Evolutionary conservation across 2,888 invertebrate species (phyloP).

Genomic region (Crossocerus cetratus): DNA sequence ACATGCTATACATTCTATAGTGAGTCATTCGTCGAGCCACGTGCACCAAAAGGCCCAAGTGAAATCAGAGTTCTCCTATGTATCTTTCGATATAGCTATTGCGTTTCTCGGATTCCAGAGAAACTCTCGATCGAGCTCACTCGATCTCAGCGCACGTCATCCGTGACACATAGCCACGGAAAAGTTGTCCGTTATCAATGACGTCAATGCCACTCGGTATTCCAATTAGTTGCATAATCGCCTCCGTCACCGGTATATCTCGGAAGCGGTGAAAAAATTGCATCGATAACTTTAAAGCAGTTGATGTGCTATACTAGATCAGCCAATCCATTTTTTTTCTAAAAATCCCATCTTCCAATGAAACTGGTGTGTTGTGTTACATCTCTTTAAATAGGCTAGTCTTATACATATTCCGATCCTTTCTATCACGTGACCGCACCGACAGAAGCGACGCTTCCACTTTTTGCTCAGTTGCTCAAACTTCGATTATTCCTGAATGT

Average conservation of each 20-base stretch:
- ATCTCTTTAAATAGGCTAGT: too few species aligned
- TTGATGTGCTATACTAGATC: too few species aligned
- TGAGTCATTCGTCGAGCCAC: constrained; percentile 45
- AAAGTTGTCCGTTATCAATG: not conserved
- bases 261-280: not conserved
- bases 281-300: not conserved
- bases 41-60: constrained; percentile 32
- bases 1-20: constrained; percentile 31
- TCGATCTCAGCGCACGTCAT: not conserved
- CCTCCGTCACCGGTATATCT: not conserved
- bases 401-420: too few species aligned
- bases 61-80: constrained; percentile 38
- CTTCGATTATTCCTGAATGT: too few species aligned
- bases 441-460: too few species aligned
- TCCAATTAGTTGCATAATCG: not conserved
- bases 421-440: too few species aligned
- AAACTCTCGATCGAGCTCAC: constrained; percentile 15
- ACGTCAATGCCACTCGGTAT: not conserved
- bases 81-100: not conserved
- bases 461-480: too few species aligned
- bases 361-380: too few species aligned
- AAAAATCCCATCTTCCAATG: too few species aligned
- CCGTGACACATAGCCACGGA: too few species aligned
- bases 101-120: constrained; percentile 24
- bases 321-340: too few species aligned